These are phyloP conservation scores for Pyrochroa serraticornis DNA, from an alignment of 2,888 invertebrate species.

Conservation along the genomic window DNA sequence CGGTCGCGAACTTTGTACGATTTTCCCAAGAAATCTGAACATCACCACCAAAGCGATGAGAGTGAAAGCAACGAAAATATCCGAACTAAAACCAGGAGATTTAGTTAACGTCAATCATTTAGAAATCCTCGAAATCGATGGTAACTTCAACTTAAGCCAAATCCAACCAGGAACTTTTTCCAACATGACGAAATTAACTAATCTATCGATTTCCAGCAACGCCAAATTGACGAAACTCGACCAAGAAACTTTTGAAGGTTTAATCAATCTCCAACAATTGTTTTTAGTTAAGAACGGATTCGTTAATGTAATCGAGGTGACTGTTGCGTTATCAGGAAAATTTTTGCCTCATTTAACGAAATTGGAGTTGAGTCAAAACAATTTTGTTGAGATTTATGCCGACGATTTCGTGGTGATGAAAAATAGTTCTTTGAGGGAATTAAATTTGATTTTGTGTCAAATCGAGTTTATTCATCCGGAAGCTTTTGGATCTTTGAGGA, in stretches of 20 bases:
- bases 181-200: slow-evolving; percentile 59
- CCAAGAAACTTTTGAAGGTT: slow-evolving; percentile 60
- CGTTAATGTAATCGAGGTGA: slow-evolving; percentile 56
- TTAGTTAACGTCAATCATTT: slow-evolving; percentile 56
- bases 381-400: slow-evolving; percentile 57
- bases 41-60: slow-evolving; percentile 56
- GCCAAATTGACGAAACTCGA: slow-evolving; percentile 58
- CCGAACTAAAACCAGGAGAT: slow-evolving; percentile 57
- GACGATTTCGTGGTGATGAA: slow-evolving; percentile 60
- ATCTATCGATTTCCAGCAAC: slow-evolving; percentile 65
- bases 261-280: slow-evolving; percentile 60
- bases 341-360: slow-evolving; percentile 57
- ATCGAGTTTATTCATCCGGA: slow-evolving; percentile 62
- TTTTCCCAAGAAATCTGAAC: slow-evolving; percentile 61
- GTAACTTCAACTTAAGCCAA: slow-evolving; percentile 60
- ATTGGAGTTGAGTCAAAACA: slow-evolving; percentile 63
- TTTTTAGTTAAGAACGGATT: slow-evolving; percentile 65
- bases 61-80: slow-evolving; percentile 62
- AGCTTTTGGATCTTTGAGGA: slow-evolving; percentile 59
- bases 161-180: slow-evolving; percentile 61
- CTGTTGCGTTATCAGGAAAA: slow-evolving; percentile 54
- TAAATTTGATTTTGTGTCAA: slow-evolving; percentile 62
- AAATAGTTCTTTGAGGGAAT: slow-evolving; percentile 57
- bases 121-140: slow-evolving; percentile 61
- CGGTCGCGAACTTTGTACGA: slow-evolving; percentile 61